A percentile compares a stretch with the other conserved stretches of the same genome.
Evolutionary conservation across 2,113 vertebrate genomes (phyloP).

Genomic region (Hystrix brachyura): DNA sequence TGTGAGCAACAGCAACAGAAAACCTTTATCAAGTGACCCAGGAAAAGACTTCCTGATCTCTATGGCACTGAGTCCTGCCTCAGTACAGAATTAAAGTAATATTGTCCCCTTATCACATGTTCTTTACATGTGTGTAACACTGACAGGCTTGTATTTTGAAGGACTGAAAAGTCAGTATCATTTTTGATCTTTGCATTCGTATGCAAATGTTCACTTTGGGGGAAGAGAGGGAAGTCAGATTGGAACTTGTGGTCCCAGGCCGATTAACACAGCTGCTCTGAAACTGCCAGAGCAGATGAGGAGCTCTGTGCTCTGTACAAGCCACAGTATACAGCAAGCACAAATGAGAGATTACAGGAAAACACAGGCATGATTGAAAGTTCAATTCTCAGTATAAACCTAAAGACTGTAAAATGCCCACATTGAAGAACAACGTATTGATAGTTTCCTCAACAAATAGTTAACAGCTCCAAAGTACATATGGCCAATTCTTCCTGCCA

Average conservation of each 20-base stretch:
- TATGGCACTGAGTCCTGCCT: background rate
- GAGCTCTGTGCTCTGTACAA: background rate
- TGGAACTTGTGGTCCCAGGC: conserved; percentile 23
- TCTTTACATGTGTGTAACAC: background rate
- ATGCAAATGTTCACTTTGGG: background rate
- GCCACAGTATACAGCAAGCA: background rate
- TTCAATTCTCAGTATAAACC: conserved; percentile 30
- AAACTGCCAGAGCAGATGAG: background rate
- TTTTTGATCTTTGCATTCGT: background rate
- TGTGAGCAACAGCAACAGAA: background rate
- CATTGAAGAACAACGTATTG: background rate
- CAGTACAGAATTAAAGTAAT: background rate
- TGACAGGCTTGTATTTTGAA: background rate
- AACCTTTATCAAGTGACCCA: background rate
- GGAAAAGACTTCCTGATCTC: conserved; percentile 37
- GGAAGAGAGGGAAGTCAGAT: conserved; percentile 33
- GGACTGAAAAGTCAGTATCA: background rate
- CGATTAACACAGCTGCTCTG: background rate
- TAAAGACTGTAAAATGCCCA: background rate
- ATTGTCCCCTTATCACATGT: background rate
- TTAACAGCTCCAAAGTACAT: conserved; percentile 23
- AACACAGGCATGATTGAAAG: conserved; percentile 15
- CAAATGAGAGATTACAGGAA: background rate
- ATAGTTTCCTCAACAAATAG: conserved; percentile 50
- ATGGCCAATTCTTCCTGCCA: background rate